Conservation (phyloP, 2,888 invertebrate species). For the Cataglyphis cursor region DNA sequence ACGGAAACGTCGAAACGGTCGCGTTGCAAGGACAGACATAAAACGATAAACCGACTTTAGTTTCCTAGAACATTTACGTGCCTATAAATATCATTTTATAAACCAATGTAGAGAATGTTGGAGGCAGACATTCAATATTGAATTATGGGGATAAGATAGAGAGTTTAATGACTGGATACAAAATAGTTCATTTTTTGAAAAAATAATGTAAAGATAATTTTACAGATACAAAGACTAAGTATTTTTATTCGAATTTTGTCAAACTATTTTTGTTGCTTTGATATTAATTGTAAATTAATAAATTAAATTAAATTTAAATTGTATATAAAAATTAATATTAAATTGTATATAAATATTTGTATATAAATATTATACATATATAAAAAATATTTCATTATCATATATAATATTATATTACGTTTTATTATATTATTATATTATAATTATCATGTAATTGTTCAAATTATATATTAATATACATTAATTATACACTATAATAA, state of each 20-base stretch:
- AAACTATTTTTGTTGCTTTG: not conserved
- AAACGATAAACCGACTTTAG: slow-evolving; percentile 24
- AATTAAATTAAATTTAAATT: not conserved
- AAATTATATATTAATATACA: not conserved
- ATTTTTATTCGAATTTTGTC: not conserved
- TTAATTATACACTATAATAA: not conserved
- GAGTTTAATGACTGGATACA: slow-evolving; percentile 9
- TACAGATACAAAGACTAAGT: not conserved
- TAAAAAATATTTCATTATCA: not conserved
- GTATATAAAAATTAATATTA: not conserved
- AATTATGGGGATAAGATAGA: slow-evolving; percentile 15
- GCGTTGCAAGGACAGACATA: not conserved
- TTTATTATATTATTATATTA: not conserved
- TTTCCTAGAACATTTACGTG: slow-evolving; percentile 31
- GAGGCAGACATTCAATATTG: slow-evolving; percentile 21
- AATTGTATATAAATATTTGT: not conserved
- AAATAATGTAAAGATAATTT: not conserved
- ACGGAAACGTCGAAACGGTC: not conserved
- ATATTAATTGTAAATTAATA: not conserved
- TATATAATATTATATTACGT: not conserved
- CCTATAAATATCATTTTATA: slow-evolving; percentile 31
- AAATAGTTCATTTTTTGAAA: not conserved
- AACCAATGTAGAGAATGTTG: not conserved
- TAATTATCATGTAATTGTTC: not conserved
- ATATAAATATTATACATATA: not conserved